These are phyloP conservation scores for Egretta garzetta DNA, from an alignment of 2,113 vertebrate species.

Conservation along the genomic window DNA sequence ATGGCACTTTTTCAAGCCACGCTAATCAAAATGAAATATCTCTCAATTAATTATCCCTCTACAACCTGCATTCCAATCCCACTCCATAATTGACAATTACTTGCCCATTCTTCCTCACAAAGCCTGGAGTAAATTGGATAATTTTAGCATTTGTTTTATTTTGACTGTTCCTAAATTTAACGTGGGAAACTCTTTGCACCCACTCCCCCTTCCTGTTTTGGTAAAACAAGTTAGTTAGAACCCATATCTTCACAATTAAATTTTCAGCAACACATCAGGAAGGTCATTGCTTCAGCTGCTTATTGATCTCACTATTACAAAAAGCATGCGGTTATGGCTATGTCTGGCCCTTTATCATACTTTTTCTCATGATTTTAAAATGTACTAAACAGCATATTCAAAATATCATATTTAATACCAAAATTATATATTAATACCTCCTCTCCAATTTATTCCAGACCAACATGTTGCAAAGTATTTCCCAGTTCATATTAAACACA, in stretches of 20 bases:
- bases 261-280: constrained; percentile 23
- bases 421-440: not conserved
- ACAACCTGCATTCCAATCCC: constrained; percentile 54
- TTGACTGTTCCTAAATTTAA: constrained; percentile 63
- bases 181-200: constrained; percentile 44
- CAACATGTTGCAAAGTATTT: constrained; percentile 28
- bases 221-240: constrained; percentile 48
- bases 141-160: constrained; percentile 37
- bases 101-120: constrained; percentile 62
- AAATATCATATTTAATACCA: constrained; percentile 13
- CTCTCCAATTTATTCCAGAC: constrained; percentile 40
- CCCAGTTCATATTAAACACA: constrained; percentile 39
- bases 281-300: constrained; percentile 33
- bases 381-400: not conserved
- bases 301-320: constrained; percentile 45
- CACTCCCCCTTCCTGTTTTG: constrained; percentile 40
- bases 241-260: constrained; percentile 13
- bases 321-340: not conserved
- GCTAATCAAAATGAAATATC: constrained; percentile 56
- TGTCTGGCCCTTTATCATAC: not conserved
- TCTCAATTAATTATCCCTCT: constrained; percentile 68
- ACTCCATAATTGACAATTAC: constrained; percentile 65
- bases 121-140: constrained; percentile 61
- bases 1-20: constrained; percentile 67
- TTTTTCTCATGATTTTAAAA: not conserved